A percentile compares a stretch with the other conserved stretches of the same genome.
These are phyloP conservation scores for Carollia perspicillata DNA, from an alignment of 2,113 vertebrate genomes.

Conservation along the genomic window DNA sequence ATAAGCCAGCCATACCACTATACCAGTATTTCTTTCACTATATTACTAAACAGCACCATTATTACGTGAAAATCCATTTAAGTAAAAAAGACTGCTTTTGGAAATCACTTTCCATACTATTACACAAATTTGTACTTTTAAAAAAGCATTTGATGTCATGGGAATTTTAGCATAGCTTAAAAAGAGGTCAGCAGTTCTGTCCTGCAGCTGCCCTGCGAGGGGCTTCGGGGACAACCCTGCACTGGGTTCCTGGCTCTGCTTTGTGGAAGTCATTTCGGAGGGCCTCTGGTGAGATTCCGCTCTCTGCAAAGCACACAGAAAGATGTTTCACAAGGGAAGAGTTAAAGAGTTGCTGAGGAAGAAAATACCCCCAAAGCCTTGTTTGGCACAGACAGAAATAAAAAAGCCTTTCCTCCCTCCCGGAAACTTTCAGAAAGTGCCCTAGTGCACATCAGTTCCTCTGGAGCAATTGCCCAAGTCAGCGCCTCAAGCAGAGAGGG, in stretches of 20 bases:
- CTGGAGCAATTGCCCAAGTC: constrained; percentile 62
- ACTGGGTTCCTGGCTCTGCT: neutral
- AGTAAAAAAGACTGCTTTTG: neutral
- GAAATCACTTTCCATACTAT: neutral
- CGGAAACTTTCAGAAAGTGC: constrained; percentile 57
- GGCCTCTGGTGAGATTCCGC: constrained; percentile 45
- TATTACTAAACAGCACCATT: neutral
- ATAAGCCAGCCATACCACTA: neutral
- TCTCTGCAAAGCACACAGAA: constrained; percentile 46
- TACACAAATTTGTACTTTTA: neutral
- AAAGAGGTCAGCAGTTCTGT: neutral
- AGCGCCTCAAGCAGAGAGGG: constrained; percentile 72
- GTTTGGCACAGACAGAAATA: constrained; percentile 48
- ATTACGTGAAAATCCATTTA: neutral
- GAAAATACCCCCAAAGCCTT: constrained; percentile 57
- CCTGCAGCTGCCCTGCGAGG: neutral
- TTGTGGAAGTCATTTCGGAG: constrained; percentile 56
- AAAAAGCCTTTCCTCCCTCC: constrained; percentile 37
- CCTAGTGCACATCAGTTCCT: constrained; percentile 45
- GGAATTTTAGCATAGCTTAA: neutral
- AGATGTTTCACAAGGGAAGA: constrained; percentile 61
- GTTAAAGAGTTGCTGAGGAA: constrained; percentile 68
- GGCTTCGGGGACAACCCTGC: neutral
- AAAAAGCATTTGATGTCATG: neutral
- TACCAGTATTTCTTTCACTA: neutral